A percentile compares a stretch with the other conserved stretches of the same genome.
These are phyloP conservation scores for Drosophila flavopinicola DNA, from an alignment of 2,888 invertebrate species.

Conservation along the genomic window DNA sequence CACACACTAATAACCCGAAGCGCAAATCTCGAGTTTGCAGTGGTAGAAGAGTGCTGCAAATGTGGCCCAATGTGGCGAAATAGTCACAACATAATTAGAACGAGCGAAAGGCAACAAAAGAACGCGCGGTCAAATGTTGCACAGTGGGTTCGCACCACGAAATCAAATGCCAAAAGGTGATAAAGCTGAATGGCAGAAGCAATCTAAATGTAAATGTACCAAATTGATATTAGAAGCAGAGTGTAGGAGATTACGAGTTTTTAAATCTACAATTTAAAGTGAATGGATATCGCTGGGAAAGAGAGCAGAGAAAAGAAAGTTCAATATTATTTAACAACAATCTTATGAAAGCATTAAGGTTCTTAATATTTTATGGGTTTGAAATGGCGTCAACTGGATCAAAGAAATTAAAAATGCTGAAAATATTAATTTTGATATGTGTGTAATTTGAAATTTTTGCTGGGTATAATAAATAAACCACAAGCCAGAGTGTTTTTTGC, in stretches of 20 bases:
- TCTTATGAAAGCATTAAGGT: background rate
- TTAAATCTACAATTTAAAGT: too few relatives aligned
- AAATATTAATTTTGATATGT: background rate
- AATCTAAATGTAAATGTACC: constrained; percentile 33
- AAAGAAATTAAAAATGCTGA: constrained; percentile 1
- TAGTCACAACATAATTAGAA: constrained; percentile 65
- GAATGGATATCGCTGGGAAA: background rate
- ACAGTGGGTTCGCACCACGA: constrained; percentile 52
- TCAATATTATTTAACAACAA: background rate
- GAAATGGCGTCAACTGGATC: background rate
- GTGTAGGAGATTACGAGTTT: background rate
- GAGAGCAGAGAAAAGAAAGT: background rate
- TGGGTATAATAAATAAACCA: background rate
- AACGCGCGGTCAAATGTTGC: constrained; percentile 54
- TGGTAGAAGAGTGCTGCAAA: constrained; percentile 33
- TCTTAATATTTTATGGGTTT: background rate
- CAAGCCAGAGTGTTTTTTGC: constrained; percentile 1
- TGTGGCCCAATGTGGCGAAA: constrained; percentile 52
- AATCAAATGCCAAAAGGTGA: constrained; percentile 23
- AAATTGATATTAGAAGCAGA: constrained; percentile 22
- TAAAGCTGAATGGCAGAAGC: constrained; percentile 12
- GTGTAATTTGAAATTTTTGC: background rate
- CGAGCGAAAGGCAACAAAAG: constrained; percentile 61
- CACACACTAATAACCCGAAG: constrained; percentile 49
- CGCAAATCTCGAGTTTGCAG: constrained; percentile 26